phyloP scores from a whole-genome alignment of 2,797 vertebrate genomes.

The Trichosurus vulpecula region DNA sequence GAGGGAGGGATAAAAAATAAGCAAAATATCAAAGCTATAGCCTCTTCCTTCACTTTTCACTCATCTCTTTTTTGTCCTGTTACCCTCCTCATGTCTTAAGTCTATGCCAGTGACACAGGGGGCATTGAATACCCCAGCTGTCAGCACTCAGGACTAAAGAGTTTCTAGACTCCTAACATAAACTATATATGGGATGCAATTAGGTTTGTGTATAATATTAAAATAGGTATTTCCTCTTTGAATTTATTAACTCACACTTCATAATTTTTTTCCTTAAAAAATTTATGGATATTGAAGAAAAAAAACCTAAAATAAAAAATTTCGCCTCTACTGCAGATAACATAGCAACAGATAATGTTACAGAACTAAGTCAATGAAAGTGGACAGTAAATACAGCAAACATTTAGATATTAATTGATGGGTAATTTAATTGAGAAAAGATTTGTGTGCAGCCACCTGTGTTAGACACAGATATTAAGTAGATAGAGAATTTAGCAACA shows the following conservation, averaged over 20 bases:
- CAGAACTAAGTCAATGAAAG: slow-evolving; percentile 34
- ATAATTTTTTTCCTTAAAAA: slow-evolving; percentile 19
- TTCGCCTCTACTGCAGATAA: background rate
- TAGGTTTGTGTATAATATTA: slow-evolving; percentile 28
- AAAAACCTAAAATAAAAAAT: background rate
- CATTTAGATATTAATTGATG: slow-evolving; percentile 33
- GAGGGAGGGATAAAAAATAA: background rate
- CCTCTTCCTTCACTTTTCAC: background rate
- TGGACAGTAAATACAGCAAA: background rate
- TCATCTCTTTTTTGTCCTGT: background rate
- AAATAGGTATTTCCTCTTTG: background rate
- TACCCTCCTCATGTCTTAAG: background rate
- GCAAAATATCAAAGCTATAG: background rate
- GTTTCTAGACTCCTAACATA: background rate
- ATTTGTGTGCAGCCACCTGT: background rate
- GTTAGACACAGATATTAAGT: slow-evolving; percentile 23
- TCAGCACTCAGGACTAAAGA: background rate
- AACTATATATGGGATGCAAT: background rate
- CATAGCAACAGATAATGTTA: background rate
- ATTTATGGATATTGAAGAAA: background rate
- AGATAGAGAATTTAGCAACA: background rate
- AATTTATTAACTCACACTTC: slow-evolving; percentile 27
- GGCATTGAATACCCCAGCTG: background rate
- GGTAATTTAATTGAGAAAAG: slow-evolving; percentile 40
- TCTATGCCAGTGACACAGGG: background rate